Percentiles rank a stretch among this genome's conserved stretches.
Conservation (phyloP, 2,888 invertebrate species). For the Drosophila melanosoma region DNA sequence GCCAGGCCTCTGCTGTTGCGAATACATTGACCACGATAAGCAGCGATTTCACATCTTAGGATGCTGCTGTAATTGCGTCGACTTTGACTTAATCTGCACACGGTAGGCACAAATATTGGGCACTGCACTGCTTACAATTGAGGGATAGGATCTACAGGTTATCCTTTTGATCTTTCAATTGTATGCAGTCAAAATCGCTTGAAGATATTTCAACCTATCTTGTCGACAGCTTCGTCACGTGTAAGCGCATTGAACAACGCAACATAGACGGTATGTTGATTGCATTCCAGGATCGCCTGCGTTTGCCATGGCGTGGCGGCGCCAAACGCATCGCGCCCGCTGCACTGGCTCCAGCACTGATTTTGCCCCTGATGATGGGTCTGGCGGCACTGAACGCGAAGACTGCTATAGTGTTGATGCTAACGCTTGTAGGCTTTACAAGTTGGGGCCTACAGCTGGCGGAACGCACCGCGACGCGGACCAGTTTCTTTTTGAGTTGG, state of each 20-base stretch:
- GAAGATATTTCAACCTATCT: not conserved
- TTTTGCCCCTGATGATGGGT: conserved; percentile 85
- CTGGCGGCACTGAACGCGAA: conserved; percentile 85
- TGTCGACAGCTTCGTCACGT: conserved; percentile 66
- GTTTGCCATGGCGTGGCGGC: conserved; percentile 87
- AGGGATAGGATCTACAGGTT: not conserved
- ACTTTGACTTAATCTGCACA: conserved; percentile 87
- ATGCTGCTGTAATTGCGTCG: conserved; percentile 87
- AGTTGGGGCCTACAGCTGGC: conserved; percentile 76
- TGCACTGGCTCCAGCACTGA: conserved; percentile 85
- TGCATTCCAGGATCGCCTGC: conserved; percentile 86
- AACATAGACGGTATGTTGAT: conserved; percentile 84
- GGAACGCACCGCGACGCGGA: conserved; percentile 84
- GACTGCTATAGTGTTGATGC: conserved; percentile 81
- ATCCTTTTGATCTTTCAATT: not conserved
- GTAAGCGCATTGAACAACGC: conserved; percentile 61
- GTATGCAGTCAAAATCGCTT: not conserved
- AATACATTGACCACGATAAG: conserved; percentile 86
- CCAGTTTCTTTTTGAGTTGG: conserved; percentile 92
- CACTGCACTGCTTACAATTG: not conserved
- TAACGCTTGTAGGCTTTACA: conserved; percentile 74
- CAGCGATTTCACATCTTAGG: conserved; percentile 86
- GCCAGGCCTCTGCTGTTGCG: conserved; percentile 86
- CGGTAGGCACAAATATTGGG: conserved; percentile 82
- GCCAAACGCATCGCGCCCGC: conserved; percentile 86